These are phyloP conservation scores for Sterna hirundo DNA, from an alignment of 2,113 vertebrate genomes.

Conservation along the genomic window DNA sequence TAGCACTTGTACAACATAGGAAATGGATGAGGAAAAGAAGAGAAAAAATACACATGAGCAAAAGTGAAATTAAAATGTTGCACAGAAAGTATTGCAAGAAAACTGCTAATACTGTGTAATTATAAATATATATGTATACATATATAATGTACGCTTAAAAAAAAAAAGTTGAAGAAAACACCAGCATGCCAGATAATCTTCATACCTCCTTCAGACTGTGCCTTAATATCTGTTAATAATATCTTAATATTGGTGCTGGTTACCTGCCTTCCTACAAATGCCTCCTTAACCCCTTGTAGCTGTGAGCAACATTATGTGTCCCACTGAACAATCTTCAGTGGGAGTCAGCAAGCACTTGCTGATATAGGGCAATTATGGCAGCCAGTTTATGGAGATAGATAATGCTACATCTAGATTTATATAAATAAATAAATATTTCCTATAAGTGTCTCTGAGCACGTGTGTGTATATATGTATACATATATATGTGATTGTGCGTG, in stretches of 20 bases:
- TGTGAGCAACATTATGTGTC: not conserved
- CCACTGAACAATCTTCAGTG: not conserved
- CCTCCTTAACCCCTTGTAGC: not conserved
- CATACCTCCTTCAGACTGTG: not conserved
- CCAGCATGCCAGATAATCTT: not conserved
- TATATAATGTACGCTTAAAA: not conserved
- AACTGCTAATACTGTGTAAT: not conserved
- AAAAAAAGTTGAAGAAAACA: not conserved
- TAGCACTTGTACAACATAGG: slow-evolving; percentile 68
- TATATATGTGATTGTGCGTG: fast-evolving
- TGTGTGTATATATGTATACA: fast-evolving
- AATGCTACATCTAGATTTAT: not conserved
- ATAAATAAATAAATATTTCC: not conserved
- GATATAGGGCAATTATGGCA: not conserved
- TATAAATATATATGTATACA: not conserved
- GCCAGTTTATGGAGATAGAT: not conserved
- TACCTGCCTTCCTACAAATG: not conserved
- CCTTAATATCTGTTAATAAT: not conserved
- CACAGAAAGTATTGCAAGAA: not conserved
- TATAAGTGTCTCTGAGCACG: not conserved
- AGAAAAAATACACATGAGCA: not conserved
- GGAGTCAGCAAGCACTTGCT: not conserved
- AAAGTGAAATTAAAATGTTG: slow-evolving; percentile 64
- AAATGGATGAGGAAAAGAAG: slow-evolving; percentile 29
- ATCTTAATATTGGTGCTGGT: not conserved